Evolutionary conservation across 2,113 vertebrate genomes (phyloP), one percentile per base, ranked within the genome.

Genomic region (Symphodus melops): DNA sequence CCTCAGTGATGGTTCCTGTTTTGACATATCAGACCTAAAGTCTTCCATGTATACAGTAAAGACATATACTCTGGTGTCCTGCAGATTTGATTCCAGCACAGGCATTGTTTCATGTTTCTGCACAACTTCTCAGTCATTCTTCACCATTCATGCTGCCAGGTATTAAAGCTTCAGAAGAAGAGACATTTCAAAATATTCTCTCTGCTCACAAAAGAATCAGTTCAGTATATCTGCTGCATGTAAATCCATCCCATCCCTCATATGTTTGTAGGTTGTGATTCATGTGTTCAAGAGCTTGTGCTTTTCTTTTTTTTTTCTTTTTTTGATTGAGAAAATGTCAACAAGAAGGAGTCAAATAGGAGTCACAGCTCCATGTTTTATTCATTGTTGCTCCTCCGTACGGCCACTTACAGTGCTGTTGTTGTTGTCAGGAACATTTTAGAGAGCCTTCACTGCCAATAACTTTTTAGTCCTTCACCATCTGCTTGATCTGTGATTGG

Each of bases 351-450:
- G 85, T 88, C 88, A 88, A 84, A 67, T 49, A 86, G 71, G 80
- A 93, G 90, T 92, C 89, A 82, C 72, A 57, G 68, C 68, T 57
- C 61, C 3, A 92, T 94, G 84, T 86, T 93, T 92, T 93, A 92
- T 94, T 93, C 83, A 94, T 89, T 60, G 36, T 9, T 37, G 65
- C 54, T 68, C 17, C 19, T 23, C 33, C 14, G 77, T 74, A 41
- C 46, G 54, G 68, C 61, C 57, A 82, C 79, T 92, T 80, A 72
- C 67, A 85, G 82, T 39, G 49, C 61, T 61, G 56, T 74, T 88
- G 51, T 72, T 88, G 51, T 72, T 90, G 83, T 85, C 73, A 55
- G 73, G 39, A 66, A 48, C 48, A 51, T 71, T 66, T 58, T 36
- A 58, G 49, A 13, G 11, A 61, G 13, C 54, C 25, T 60, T 77